Percentiles rank a stretch among this genome's conserved stretches.
Conservation (phyloP, 2,888 invertebrate genomes). For the Tethea ocularis region DNA sequence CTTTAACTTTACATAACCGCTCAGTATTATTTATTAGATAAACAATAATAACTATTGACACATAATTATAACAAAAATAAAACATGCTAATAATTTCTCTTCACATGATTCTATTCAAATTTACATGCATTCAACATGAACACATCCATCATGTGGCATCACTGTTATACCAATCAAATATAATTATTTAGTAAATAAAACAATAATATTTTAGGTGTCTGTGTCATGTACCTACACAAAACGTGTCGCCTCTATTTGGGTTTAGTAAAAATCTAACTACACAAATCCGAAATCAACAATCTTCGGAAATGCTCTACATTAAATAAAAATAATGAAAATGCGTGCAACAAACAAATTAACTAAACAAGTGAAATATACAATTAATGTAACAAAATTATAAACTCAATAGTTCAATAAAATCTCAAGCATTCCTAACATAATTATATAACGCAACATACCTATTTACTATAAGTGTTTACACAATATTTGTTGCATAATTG, state of each 20-base stretch:
- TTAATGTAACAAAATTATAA: not conserved
- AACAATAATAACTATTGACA: slow-evolving; percentile 21
- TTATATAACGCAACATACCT: not conserved
- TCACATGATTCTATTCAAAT: not conserved
- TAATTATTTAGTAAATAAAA: not conserved
- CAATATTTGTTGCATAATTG: not conserved
- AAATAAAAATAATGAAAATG: not conserved
- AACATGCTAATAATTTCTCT: slow-evolving; percentile 11
- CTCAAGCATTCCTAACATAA: slow-evolving; percentile 2
- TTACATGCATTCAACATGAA: not conserved
- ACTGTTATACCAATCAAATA: not conserved
- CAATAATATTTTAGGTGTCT: not conserved
- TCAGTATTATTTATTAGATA: slow-evolving; percentile 25
- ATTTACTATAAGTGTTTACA: not conserved
- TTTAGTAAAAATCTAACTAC: not conserved
- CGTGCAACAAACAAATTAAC: not conserved
- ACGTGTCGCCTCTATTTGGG: not conserved
- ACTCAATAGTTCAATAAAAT: not conserved
- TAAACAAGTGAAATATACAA: not conserved
- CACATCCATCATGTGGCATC: not conserved
- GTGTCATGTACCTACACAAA: not conserved
- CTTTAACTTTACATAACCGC: slow-evolving; percentile 40
- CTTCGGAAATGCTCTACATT: not conserved
- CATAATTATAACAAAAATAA: slow-evolving; percentile 2
- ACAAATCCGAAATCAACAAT: not conserved